Conservation (phyloP, 2,888 invertebrate species). For the Hyposoter didymator region DNA sequence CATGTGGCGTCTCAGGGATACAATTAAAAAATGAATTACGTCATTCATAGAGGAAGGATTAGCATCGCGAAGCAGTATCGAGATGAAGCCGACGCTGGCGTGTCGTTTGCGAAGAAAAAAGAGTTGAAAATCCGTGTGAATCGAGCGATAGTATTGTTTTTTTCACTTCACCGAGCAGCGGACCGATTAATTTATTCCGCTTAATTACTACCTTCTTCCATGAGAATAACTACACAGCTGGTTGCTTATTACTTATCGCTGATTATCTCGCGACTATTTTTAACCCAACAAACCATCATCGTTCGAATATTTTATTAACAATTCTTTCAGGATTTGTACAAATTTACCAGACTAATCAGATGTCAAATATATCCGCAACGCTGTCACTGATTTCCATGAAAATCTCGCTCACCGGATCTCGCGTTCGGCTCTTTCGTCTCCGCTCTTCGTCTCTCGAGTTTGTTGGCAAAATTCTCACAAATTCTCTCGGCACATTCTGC, state of each 20-base stretch:
- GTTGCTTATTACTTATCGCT: conserved; percentile 24
- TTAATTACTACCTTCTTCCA: conserved; percentile 31
- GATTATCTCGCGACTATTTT: conserved; percentile 35
- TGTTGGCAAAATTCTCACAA: conserved; percentile 63
- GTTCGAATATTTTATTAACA: conserved; percentile 28
- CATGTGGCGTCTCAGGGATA: conserved; percentile 50
- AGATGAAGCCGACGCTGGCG: conserved; percentile 40
- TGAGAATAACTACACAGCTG: conserved; percentile 18
- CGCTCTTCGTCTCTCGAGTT: conserved; percentile 35
- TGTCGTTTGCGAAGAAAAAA: conserved; percentile 32
- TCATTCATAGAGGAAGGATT: conserved; percentile 62
- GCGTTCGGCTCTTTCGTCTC: conserved; percentile 47
- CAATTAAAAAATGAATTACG: conserved; percentile 67
- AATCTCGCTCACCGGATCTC: conserved; percentile 69
- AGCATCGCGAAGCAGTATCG: conserved; percentile 50
- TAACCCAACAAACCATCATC: conserved; percentile 31
- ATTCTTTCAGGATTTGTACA: conserved; percentile 16
- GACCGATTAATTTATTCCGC: conserved; percentile 44
- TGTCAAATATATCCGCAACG: conserved; percentile 71
- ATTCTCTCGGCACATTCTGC: conserved; percentile 71
- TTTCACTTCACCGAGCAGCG: conserved; percentile 24
- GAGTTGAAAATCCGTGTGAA: conserved; percentile 14
- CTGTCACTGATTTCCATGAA: conserved; percentile 72
- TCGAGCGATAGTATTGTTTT: conserved; percentile 25
- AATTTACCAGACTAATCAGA: conserved; percentile 55